Evolutionary conservation across 1,140 invertebrate species (phyloP), one percentile per base, ranked within the genome.

Genomic region (Leptoteleia sp.): DNA sequence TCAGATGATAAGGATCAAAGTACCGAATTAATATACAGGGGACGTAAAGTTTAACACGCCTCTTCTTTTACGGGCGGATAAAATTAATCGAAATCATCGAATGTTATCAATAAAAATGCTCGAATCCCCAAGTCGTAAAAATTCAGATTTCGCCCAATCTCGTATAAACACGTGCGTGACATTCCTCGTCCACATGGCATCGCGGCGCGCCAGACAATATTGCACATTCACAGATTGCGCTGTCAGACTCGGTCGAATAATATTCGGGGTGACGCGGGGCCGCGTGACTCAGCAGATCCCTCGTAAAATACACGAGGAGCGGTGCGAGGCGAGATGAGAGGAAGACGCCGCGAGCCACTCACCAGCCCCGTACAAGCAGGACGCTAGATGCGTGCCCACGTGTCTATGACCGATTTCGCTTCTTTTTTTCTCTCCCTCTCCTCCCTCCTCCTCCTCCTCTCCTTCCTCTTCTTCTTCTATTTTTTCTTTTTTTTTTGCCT

Each of bases 221-320:
- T 84, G 79, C 83, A 81, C 82, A 86, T 87, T 86, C 85, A 83
- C 85, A 86, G 86, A 87, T 87, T 87, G 85, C 85, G 81, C 82
- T 83, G 85, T 86, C 85, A 87, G 83, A 77, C 81, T 80, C 78
- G 75, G 47, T 50, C 82, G 85, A 86, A 86, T 87, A 87, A 87
- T 87, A 87, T 87, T 85, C 86, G 81, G 83, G 82, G 83, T 85
- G 83, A 87, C 83, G 76, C 78, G 31, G 22, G 17, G 81, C 55
- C 43, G 19, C 29, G 68, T 86, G 85, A 87, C 81, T 87, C 85
- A 86, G 85, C 85, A 42, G 9, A 84, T 83, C 84, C 82, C 82
- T 59, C 22, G 55, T 62, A 48, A 65, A 57, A 48, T 33, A 37
- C 15, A 38, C 16, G 37, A 15, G 1, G 17, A n/a, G 8, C 13